Base-by-base conservation (phyloP, 2,113 vertebrate species). In the Electrona antarctica region DNA sequence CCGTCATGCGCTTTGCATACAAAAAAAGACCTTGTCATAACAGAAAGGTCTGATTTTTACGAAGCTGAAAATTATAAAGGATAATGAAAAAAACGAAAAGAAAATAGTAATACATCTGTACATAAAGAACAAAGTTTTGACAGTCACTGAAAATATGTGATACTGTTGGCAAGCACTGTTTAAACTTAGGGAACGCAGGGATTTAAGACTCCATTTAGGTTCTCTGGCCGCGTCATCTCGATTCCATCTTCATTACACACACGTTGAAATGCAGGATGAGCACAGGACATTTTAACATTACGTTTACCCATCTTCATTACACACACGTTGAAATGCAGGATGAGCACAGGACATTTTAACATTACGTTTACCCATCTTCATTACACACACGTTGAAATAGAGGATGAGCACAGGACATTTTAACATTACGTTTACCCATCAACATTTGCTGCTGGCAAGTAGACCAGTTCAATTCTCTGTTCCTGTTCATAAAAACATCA, bases 191-290 rank as follows among this genome's bases (percentile, higher is more conserved):
- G 62, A 48, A 13, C 9, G 48, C 7, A 3, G 4, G 15, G 21
- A 64, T 64, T 64, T 51, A 64, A 64, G 47, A 48, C 48, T 55
- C 48, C 2, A 33, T 41, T 1, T 41, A 41, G 5, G 10, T 70
- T 67, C 49, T 77, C 69, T 76, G 77, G 77, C 73, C 76, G 65
- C 49, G n/a, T 76, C 33, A 41, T 72, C 69, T 74, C 52, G 47
- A 54, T 28, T 28, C 78, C 71, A 68, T 81, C 60, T 71, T 73
- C 77, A 77, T 80, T 82, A 69, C 74, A 82, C 66, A 79, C 60
- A 41, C 3, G 33, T 41, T 41, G 1, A 21, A 21, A 21, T 21
- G 21, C 21, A 21, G 21, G 21, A 21, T 21, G 21, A 21, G 21
- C 21, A 21, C 21, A 21, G 21, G 21, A 21, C 21, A 21, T 21